Percentiles rank a stretch among this genome's conserved stretches.
Conservation (phyloP, 2,888 invertebrate genomes). For the Ormyrus rosae region DNA sequence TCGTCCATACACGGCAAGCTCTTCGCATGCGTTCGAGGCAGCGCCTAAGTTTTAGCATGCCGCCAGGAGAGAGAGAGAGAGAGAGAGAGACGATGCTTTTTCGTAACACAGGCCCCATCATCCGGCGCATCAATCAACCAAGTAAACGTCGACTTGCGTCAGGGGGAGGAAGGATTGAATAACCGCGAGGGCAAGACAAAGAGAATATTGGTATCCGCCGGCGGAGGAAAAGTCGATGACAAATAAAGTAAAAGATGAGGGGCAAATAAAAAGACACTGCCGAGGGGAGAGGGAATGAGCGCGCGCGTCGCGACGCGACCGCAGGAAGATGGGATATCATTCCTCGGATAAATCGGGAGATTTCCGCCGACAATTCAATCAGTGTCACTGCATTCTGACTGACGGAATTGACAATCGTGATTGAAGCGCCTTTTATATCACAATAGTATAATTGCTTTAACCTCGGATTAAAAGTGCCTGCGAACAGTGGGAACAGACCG, state of each 20-base stretch:
- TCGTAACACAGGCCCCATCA: slow-evolving; percentile 21
- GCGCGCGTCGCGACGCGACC: background rate
- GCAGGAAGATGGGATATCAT: slow-evolving; percentile 24
- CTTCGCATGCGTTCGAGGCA: background rate
- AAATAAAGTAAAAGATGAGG: slow-evolving; percentile 40
- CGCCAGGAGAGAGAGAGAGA: background rate
- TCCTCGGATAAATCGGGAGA: slow-evolving; percentile 38
- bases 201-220: background rate
- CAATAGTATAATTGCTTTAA: slow-evolving; percentile 28
- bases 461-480: slow-evolving; percentile 7
- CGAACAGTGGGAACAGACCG: background rate
- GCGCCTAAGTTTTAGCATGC: background rate
- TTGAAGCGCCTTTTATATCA: slow-evolving; percentile 40
- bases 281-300: background rate
- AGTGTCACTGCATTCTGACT: slow-evolving; percentile 25
- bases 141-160: background rate
- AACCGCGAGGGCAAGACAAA: background rate
- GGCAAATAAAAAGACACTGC: slow-evolving; percentile 31
- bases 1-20: background rate
- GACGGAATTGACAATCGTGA: slow-evolving; percentile 38
- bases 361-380: slow-evolving; percentile 42
- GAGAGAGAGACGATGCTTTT: background rate
- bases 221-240: slow-evolving; percentile 34
- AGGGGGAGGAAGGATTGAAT: slow-evolving; percentile 24
- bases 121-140: slow-evolving; percentile 36